Percentiles rank a stretch among this genome's conserved stretches.
Evolutionary conservation across 2,797 vertebrate genomes (phyloP).

Genomic region (Lacerta viridis): DNA sequence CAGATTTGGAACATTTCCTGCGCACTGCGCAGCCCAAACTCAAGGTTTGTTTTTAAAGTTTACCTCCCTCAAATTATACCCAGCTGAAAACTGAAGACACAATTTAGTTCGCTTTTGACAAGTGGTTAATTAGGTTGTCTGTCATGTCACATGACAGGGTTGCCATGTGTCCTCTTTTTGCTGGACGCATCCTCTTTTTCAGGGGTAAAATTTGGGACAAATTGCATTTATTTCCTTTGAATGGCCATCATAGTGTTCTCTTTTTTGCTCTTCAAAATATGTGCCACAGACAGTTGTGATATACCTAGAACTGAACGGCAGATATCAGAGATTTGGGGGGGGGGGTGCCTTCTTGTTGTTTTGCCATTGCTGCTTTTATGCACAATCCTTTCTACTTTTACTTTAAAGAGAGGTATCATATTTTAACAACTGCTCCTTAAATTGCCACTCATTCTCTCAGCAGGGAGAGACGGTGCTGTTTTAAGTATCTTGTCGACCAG

Average conservation of each 20-base stretch:
- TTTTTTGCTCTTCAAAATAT: no score
- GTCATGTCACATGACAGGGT: neutral
- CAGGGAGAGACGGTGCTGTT: constrained; percentile 18
- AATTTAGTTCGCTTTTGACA: constrained; percentile 15
- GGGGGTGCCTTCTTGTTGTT: neutral
- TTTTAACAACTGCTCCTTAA: constrained; percentile 44
- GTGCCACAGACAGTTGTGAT: neutral
- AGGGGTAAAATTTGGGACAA: no score
- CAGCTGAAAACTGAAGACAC: constrained; percentile 4
- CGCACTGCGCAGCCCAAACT: neutral
- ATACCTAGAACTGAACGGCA: constrained; percentile 11
- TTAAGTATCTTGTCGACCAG: constrained; percentile 32
- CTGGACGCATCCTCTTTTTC: no score
- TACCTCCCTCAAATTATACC: constrained; percentile 17
- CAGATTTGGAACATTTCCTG: constrained; percentile 34
- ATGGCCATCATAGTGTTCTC: no score
- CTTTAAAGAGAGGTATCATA: neutral
- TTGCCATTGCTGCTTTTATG: constrained; percentile 11
- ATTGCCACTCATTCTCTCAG: constrained; percentile 36
- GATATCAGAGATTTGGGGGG: neutral
- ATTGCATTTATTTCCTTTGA: no score
- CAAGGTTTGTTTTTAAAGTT: constrained; percentile 15
- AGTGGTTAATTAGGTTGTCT: constrained; percentile 20
- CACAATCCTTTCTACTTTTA: neutral
- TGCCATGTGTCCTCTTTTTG: no score